phyloP scores from a whole-genome alignment of 2,888 invertebrate species.

The Morpho helenor region DNA sequence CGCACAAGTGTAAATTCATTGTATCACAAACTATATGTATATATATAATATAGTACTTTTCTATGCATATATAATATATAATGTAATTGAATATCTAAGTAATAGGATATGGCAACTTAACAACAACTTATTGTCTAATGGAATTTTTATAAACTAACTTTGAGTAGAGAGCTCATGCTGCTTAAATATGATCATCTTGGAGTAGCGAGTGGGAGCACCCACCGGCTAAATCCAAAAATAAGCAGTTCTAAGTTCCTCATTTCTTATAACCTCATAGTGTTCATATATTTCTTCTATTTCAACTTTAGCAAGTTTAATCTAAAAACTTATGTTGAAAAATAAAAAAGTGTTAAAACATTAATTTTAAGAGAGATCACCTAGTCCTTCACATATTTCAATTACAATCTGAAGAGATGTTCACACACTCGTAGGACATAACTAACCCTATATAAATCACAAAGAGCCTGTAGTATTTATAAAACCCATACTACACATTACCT shows the following conservation, averaged over 20 bases:
- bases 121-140: constrained; percentile 77
- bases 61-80: constrained; percentile 59
- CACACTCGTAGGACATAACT: not conserved
- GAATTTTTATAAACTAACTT: constrained; percentile 45
- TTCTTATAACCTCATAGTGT: too few species aligned
- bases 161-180: constrained; percentile 9
- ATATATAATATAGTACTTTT: constrained; percentile 59
- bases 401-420: too few species aligned
- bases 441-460: constrained; percentile 10
- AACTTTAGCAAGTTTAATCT: not conserved
- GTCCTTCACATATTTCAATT: too few species aligned
- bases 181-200: not conserved
- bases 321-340: not conserved
- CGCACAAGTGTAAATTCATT: constrained; percentile 74
- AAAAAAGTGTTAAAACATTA: not conserved
- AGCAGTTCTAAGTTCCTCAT: not conserved
- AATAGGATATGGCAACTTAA: constrained; percentile 78
- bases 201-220: not conserved
- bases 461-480: constrained; percentile 26
- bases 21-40: constrained; percentile 76
- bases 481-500: constrained; percentile 33
- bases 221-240: constrained; percentile 3
- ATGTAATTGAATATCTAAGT: constrained; percentile 73
- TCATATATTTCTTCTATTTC: too few species aligned
- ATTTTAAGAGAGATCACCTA: not conserved